phyloP scores from a whole-genome alignment of 2,888 invertebrate species.

The Carcina quercana region DNA sequence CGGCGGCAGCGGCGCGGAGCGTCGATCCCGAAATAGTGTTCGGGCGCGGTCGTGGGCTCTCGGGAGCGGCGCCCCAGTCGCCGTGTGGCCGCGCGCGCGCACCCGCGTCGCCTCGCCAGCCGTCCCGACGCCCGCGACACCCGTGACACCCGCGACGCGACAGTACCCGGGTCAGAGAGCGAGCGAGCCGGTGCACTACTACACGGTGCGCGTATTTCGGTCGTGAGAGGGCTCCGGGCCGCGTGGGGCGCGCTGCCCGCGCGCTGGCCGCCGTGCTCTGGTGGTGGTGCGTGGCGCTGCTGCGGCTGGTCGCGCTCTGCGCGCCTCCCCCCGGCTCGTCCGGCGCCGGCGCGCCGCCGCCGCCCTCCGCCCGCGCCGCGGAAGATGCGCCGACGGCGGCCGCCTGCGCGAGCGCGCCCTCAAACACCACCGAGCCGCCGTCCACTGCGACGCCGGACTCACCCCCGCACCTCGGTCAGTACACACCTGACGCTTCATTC shows the following conservation, averaged over 20 bases:
- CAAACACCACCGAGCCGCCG: constrained; percentile 53
- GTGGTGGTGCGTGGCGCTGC: constrained; percentile 73
- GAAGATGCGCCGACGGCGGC: constrained; percentile 60
- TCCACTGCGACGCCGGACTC: constrained; percentile 30
- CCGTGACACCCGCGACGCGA: no score
- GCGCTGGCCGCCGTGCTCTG: constrained; percentile 72
- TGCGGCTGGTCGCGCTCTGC: constrained; percentile 69
- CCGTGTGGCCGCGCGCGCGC: constrained; percentile 72
- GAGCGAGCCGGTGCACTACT: constrained; percentile 49
- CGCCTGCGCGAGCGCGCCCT: constrained; percentile 59
- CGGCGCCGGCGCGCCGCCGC: constrained; percentile 48
- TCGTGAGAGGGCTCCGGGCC: constrained; percentile 65
- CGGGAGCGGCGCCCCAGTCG: constrained; percentile 68
- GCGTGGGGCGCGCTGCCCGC: constrained; percentile 67
- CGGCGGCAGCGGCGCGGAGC: constrained; percentile 63
- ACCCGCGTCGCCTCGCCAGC: constrained; percentile 63
- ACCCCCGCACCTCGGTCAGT: constrained; percentile 58
- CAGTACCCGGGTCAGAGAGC: constrained; percentile 48
- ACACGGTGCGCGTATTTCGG: constrained; percentile 67
- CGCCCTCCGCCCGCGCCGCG: constrained; percentile 60
- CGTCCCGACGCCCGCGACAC: constrained; percentile 47
- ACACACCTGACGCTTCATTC: constrained; percentile 20
- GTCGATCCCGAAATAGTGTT: constrained; percentile 74
- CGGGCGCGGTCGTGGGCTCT: constrained; percentile 66
- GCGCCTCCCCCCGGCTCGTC: constrained; percentile 66